Evolutionary conservation across 2,888 invertebrate genomes (phyloP), one percentile per base, ranked within the genome.

Genomic region (Polyommatus icarus): DNA sequence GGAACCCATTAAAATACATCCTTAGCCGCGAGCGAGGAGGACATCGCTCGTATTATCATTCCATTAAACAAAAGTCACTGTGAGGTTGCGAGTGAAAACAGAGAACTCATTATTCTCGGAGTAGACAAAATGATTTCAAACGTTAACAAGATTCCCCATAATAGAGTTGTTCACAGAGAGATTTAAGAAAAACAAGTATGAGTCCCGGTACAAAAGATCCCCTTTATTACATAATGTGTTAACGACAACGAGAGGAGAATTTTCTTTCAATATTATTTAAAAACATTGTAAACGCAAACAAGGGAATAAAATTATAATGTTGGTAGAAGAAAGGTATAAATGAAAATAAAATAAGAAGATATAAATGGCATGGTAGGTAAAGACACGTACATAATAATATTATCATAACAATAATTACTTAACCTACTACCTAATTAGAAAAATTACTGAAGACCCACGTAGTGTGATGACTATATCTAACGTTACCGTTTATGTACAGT

Each of bases 31-130:
- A 91, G 93, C 92, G 92, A 91, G 92, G 92, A 90, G 89, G 90
- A 88, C 86, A 92, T 89, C 91, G 91, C 91, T 92, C 87, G 90
- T 93, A 93, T 94, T 94, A 93, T 94, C 91, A 93, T 94, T 94
- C 92, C 93, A 94, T 94, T 94, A 93, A 92, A 93, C 91, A 93
- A 93, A 93, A 93, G 93, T 94, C 93, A 93, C 93, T 90, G 67
- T 67, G 89, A 90, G 89, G 91, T 92, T 93, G 91, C 91, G 88
- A 93, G 92, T 91, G 91, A 93, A 93, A 93, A 92, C 92, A 91
- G 91, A 91, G 90, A 92, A 91, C 91, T 92, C 92, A 92, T 93
- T 92, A 84, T 93, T 92, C 91, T 90, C 86, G 87, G 88, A 90
- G 89, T 88, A 89, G 88, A 89, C 91, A 91, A 91, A 92, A 93